phyloP scores from a whole-genome alignment of 2,113 vertebrate species.

The Psilopsiagon aurifrons region DNA sequence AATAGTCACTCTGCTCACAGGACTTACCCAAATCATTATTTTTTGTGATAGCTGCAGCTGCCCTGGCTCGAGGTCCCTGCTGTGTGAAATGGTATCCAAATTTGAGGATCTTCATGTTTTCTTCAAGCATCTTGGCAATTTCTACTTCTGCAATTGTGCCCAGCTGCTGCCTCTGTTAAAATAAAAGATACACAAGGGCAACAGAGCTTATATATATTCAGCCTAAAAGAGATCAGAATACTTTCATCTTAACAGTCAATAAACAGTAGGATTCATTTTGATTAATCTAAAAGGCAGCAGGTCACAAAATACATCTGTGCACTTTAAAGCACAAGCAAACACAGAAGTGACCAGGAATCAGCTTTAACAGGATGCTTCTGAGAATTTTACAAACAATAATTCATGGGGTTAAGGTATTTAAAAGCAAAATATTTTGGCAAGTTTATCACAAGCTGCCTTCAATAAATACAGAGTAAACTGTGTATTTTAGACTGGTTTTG shows the following conservation, averaged over 20 bases:
- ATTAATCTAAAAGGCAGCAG: neutral
- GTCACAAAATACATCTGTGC: neutral
- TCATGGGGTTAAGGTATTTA: neutral
- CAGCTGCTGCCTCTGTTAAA: conserved; percentile 91
- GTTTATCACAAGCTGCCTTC: neutral
- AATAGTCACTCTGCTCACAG: neutral
- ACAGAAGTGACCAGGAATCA: neutral
- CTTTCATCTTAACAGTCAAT: neutral
- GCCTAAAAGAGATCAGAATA: neutral
- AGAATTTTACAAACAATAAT: neutral
- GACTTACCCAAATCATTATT: conserved; percentile 96
- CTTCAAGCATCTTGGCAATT: conserved; percentile 96
- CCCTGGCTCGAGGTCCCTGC: conserved; percentile 92
- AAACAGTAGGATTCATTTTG: neutral
- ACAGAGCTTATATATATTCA: neutral
- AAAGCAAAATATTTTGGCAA: neutral
- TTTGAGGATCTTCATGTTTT: conserved; percentile 89
- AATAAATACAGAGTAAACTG: neutral
- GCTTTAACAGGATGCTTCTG: neutral
- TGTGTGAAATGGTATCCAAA: conserved; percentile 97
- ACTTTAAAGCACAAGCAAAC: neutral
- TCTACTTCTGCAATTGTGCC: conserved; percentile 92
- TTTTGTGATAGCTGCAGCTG: conserved; percentile 93
- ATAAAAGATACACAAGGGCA: neutral
- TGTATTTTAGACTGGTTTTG: neutral